Evolutionary conservation across 30 jellyfish, hydroid and myxozoan species (phyloP), one percentile per base, ranked within the genome.

Genomic region (Aurelia aurita): DNA sequence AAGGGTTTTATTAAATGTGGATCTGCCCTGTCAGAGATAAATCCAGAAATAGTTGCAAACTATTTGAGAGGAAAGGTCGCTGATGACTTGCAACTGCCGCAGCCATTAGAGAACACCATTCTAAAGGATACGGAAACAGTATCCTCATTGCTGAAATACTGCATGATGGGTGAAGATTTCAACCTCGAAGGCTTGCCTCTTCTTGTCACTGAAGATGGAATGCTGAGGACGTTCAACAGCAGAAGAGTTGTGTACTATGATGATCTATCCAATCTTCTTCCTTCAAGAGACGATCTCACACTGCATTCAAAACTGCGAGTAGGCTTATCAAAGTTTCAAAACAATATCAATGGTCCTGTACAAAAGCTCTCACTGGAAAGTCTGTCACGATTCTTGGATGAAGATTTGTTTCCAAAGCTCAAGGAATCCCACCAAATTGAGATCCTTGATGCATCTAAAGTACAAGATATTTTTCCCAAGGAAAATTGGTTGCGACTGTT

Each of bases 121-220:
- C 84, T 83, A 35, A 49, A 23, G 26, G 81, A 74, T 23, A 64
- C 49, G 35, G 69, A 35, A 62, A 90, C 91, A 8, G 87, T 90
- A 1, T 44, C 18, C 12, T 79, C 72, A 22, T 64, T 82, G 86
- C 85, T 90, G 43, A 29, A 44, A 46, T 90, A 90, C 72, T 90
- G 96, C 79, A 35, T 75, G 64, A 6, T 14, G 18, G 58, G 57
- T 32, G 91, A 76, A 54, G 46, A 43, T 21, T 21, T 58, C 23
- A 9, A 13, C 25, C 85, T 90, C 11, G 79, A 90, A 16, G 95
- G 88, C 21, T 44, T 90, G 8, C 97, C 97, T 2, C 89, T 90
- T 54, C 82, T 93, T 22, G 73, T 90, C 26, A 54, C 86, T 18
- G 96, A 85, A 44, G 92, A 90, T 71, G 86, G 70, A 22, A 20